phyloP scores from a whole-genome alignment of 2,888 invertebrate genomes.

The Cantharis nigra region DNA sequence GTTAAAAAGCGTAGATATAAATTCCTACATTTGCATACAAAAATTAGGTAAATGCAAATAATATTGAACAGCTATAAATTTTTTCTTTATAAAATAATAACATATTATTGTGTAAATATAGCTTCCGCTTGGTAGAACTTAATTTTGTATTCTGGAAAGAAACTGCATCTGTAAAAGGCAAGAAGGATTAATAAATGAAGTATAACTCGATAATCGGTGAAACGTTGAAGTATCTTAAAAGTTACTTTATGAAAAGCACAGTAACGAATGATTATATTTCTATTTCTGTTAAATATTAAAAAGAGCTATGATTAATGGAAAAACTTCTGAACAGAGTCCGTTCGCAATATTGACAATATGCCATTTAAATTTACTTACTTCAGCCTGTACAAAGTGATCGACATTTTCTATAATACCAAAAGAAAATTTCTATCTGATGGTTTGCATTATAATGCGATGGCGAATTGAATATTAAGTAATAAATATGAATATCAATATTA shows the following conservation, averaged over 20 bases:
- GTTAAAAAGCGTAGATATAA: neutral
- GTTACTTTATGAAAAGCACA: neutral
- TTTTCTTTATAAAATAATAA: no score
- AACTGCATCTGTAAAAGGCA: neutral
- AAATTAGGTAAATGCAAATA: neutral
- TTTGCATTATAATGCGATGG: neutral
- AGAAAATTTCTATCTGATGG: neutral
- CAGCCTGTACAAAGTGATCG: neutral
- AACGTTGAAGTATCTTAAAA: neutral
- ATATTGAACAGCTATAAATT: no score
- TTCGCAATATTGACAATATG: neutral
- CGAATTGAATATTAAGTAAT: neutral
- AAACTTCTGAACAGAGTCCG: neutral
- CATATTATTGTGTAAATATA: no score
- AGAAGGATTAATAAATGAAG: neutral
- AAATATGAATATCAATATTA: no score
- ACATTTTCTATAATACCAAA: neutral
- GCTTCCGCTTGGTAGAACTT: neutral
- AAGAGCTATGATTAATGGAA: neutral
- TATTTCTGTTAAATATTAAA: neutral
- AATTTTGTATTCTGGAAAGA: neutral
- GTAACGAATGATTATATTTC: neutral
- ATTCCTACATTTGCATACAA: neutral
- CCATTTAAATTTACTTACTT: neutral
- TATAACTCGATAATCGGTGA: neutral